Conservation (phyloP, 2,797 vertebrate genomes). For the Graptemys geographica region DNA sequence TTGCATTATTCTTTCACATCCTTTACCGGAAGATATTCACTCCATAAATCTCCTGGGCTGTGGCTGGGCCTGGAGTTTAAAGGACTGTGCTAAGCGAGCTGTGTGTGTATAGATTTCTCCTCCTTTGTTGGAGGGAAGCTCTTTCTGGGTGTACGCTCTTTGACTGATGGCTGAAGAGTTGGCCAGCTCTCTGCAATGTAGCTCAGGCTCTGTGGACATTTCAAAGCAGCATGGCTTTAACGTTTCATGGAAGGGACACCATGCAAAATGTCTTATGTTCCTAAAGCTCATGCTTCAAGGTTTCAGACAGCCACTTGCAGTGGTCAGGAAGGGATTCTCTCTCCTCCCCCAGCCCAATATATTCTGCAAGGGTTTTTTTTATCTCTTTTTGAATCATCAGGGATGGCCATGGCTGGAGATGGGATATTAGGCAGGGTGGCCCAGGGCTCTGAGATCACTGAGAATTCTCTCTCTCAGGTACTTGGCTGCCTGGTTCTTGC, state of each 20-base stretch:
- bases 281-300: no score
- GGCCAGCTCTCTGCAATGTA: neutral
- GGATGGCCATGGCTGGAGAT: no score
- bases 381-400: no score
- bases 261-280: neutral
- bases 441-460: no score
- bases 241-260: neutral
- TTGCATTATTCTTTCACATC: neutral
- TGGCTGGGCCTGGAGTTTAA: neutral
- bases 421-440: no score
- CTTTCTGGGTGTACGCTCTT: neutral
- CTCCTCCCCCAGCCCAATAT: no score
- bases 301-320: no score
- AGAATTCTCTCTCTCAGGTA: no score
- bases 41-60: neutral
- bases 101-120: fast-evolving
- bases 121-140: neutral
- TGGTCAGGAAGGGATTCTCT: no score
- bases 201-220: neutral
- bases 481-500: neutral
- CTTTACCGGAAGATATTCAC: neutral
- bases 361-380: no score
- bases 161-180: neutral
- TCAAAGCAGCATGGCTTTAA: neutral
- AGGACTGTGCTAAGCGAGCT: neutral